phyloP scores from a whole-genome alignment of 2,888 invertebrate genomes.

The Calameuta pallipes region DNA sequence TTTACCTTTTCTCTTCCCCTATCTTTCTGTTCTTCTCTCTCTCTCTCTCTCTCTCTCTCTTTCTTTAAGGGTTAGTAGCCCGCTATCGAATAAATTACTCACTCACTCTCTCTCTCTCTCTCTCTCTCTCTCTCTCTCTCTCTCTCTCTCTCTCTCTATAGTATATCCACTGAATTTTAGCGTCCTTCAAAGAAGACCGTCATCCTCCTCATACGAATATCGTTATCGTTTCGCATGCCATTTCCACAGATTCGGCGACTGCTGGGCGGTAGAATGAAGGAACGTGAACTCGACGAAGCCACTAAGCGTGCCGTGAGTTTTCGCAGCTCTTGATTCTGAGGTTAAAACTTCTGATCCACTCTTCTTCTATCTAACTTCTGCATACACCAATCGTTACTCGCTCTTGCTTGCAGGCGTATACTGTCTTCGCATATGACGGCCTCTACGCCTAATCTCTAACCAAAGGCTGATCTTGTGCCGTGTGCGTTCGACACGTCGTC shows the following conservation, averaged over 20 bases:
- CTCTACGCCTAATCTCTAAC: conserved; percentile 4
- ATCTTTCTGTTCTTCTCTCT: neutral
- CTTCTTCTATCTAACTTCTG: neutral
- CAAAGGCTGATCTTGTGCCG: conserved; percentile 2
- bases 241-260: conserved; percentile 76
- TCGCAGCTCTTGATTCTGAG: conserved; percentile 9
- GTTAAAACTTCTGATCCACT: neutral
- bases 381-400: neutral
- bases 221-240: conserved; percentile 5
- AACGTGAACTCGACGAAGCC: conserved; percentile 75
- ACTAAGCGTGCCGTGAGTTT: conserved; percentile 78
- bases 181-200: neutral
- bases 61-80: too few relatives aligned
- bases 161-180: neutral
- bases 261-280: conserved; percentile 77
- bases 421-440: neutral
- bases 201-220: neutral
- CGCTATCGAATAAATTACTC: too few relatives aligned
- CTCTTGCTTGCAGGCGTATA: conserved; percentile 7
- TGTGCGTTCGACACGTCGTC: conserved; percentile 2
- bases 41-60: neutral
- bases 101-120: neutral
- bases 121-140: too few relatives aligned
- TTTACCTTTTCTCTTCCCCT: neutral
- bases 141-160: neutral